phyloP scores from a whole-genome alignment of 2,888 invertebrate species.

The Unio pictorum region DNA sequence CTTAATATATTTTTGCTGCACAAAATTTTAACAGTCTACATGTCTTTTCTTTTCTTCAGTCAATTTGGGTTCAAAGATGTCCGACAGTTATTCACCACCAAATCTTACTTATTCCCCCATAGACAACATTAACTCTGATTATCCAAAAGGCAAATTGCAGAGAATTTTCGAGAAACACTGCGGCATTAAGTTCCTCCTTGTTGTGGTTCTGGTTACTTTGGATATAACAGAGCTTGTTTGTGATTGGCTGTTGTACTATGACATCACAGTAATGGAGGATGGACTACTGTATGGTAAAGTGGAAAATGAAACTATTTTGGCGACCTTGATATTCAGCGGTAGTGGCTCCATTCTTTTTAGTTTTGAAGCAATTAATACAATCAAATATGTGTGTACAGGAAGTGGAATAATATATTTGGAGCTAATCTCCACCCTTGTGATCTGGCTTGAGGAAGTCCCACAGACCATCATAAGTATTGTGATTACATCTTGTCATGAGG shows the following conservation, averaged over 20 bases:
- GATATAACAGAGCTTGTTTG: constrained; percentile 42
- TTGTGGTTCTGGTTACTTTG: constrained; percentile 28
- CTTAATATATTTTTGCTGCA: too few relatives aligned
- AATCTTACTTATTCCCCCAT: too few relatives aligned
- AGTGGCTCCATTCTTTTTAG: constrained; percentile 28
- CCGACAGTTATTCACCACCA: too few relatives aligned
- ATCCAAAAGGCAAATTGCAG: too few relatives aligned
- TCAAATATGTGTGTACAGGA: constrained; percentile 6
- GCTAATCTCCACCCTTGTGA: too few relatives aligned
- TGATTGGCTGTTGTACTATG: constrained; percentile 52
- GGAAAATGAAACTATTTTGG: constrained; percentile 4
- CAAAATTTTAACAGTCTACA: too few relatives aligned
- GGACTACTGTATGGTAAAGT: constrained; percentile 54
- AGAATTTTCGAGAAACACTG: constrained; percentile 4
- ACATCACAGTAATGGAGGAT: constrained; percentile 33
- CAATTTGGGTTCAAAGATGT: too few relatives aligned
- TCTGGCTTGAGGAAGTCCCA: too few relatives aligned
- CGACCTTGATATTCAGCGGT: constrained; percentile 33
- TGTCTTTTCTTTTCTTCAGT: too few relatives aligned
- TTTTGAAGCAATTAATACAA: constrained; percentile 13
- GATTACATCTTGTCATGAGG: constrained; percentile 51
- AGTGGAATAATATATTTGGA: too few relatives aligned
- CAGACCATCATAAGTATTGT: too few relatives aligned
- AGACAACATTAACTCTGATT: too few relatives aligned
- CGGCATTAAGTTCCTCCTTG: background rate